Conservation (phyloP, 2,888 invertebrate species). For the Cordylochernes scorpioides region DNA sequence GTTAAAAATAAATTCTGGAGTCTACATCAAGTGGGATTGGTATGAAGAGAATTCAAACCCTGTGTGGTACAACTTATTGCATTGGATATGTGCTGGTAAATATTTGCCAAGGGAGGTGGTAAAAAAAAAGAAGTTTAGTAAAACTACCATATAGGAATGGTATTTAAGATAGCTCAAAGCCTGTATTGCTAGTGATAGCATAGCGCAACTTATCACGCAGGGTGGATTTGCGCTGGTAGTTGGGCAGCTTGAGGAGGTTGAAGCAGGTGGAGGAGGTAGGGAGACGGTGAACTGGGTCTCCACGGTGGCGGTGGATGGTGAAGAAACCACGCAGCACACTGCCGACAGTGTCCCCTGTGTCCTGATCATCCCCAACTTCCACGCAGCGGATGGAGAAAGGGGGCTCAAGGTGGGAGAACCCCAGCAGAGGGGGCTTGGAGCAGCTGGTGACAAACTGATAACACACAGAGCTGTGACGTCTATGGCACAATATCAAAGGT, state of each 20-base stretch:
- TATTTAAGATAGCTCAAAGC: conserved; percentile 99
- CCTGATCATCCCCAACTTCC: conserved; percentile 80
- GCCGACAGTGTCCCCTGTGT: conserved; percentile 29
- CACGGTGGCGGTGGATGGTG: conserved; percentile 75
- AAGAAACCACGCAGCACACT: conserved; percentile 83
- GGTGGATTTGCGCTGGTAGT: conserved; percentile 86
- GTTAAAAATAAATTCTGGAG: too few species aligned
- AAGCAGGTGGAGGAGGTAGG: conserved; percentile 99
- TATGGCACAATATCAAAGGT: neutral
- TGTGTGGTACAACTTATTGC: too few species aligned
- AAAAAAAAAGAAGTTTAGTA: too few species aligned
- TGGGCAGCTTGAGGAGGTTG: conserved; percentile 86
- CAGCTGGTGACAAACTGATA: conserved; percentile 68
- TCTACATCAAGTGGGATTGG: too few species aligned
- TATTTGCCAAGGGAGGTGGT: too few species aligned
- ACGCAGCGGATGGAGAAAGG: conserved; percentile 96
- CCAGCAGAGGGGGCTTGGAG: conserved; percentile 81
- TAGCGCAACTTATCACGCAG: conserved; percentile 83
- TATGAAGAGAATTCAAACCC: too few species aligned
- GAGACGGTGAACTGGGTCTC: conserved; percentile 70
- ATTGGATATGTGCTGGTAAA: too few species aligned
- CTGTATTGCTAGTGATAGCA: conserved; percentile 88
- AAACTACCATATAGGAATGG: too few species aligned
- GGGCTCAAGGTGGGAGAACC: conserved; percentile 84
- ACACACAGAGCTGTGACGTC: neutral